Percentiles rank a stretch among this genome's conserved stretches.
phyloP scores from a whole-genome alignment of 2,113 vertebrate genomes.

The Todiramphus saurophagus region DNA sequence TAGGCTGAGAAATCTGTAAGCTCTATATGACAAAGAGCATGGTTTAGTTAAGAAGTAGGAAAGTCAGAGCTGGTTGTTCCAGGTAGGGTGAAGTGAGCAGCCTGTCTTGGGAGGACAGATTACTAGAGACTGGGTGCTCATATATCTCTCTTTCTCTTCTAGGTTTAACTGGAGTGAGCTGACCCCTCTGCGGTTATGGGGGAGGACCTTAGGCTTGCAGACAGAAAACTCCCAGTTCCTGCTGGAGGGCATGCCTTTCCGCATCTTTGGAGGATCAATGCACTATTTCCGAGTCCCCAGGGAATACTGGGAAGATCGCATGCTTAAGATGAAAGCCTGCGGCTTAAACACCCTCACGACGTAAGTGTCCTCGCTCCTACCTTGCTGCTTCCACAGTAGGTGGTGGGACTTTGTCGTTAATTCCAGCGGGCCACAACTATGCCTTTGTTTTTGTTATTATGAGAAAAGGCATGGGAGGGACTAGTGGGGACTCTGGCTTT shows the following conservation, averaged over 20 bases:
- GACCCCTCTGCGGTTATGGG: slow-evolving; percentile 40
- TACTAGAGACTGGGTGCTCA: neutral
- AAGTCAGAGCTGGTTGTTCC: neutral
- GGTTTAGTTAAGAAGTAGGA: neutral
- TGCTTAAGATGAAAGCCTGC: slow-evolving; percentile 91
- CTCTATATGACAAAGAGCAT: neutral
- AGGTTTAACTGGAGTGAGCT: slow-evolving; percentile 66
- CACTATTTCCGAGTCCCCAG: slow-evolving; percentile 89
- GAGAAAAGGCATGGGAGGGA: neutral
- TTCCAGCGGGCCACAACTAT: neutral
- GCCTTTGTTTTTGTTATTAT: fast-evolving
- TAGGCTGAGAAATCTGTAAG: neutral
- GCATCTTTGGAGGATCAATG: slow-evolving; percentile 85
- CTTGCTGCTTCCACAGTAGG: neutral
- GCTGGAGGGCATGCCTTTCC: slow-evolving; percentile 75
- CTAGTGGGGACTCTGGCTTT: neutral
- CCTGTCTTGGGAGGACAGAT: neutral
- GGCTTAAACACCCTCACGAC: slow-evolving; percentile 93
- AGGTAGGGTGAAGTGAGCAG: neutral
- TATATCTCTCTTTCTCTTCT: neutral
- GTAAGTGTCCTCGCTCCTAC: slow-evolving; percentile 65
- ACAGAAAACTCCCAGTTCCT: slow-evolving; percentile 78
- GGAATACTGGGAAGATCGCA: slow-evolving; percentile 90
- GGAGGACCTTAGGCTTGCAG: slow-evolving; percentile 74
- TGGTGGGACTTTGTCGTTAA: neutral